Conservation (phyloP, 2,113 vertebrate species). For the Rhynchomys soricoides region DNA sequence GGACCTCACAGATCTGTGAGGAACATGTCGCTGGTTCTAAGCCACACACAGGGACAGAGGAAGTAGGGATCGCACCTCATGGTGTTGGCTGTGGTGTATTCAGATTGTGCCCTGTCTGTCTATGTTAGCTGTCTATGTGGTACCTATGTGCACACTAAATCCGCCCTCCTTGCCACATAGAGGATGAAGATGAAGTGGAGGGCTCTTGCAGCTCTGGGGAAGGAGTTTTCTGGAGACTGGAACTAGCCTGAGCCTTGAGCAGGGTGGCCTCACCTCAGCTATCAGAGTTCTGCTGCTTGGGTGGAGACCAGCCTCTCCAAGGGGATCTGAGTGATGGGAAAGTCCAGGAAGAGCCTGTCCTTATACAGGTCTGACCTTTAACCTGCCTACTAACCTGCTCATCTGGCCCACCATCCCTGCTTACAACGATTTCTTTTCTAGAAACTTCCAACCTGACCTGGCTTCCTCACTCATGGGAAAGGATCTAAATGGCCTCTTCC, state of each 20-base stretch:
- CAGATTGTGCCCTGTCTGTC: background rate
- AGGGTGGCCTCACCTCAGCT: background rate
- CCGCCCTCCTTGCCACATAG: background rate
- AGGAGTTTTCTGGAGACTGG: background rate
- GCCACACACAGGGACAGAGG: background rate
- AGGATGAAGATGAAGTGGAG: background rate
- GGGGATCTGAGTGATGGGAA: background rate
- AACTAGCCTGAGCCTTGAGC: background rate
- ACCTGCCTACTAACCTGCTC: background rate
- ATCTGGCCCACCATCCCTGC: background rate
- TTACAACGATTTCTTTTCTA: background rate
- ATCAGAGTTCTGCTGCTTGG: too few species aligned
- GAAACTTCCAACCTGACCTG: background rate
- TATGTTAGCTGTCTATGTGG: background rate
- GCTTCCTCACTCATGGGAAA: background rate
- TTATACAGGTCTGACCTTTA: background rate
- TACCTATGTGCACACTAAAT: background rate
- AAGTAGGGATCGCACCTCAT: background rate
- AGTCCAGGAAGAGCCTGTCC: background rate
- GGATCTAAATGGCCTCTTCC: background rate
- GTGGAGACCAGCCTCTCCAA: background rate
- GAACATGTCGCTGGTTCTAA: background rate
- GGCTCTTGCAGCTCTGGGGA: background rate
- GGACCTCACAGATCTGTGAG: background rate
- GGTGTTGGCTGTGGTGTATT: too few species aligned